Conservation (phyloP, 2,888 invertebrate species). For the Ethmia dodecea region DNA sequence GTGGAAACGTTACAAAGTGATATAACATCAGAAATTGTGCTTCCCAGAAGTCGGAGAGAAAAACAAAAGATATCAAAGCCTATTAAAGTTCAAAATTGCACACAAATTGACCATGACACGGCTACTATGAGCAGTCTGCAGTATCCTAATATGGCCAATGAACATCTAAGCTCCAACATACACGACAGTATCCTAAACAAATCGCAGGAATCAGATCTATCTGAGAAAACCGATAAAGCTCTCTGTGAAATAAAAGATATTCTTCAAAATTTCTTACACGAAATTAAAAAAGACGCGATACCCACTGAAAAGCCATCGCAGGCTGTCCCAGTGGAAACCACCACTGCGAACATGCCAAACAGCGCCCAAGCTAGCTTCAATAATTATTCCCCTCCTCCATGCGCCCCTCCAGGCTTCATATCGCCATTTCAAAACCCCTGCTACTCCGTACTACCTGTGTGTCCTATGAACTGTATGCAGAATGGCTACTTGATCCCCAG, state of each 20-base stretch:
- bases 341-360: conserved; percentile 24
- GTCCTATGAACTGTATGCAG: conserved; percentile 52
- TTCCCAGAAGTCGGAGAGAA: conserved; percentile 8
- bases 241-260: conserved; percentile 65
- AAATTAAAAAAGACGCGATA: conserved; percentile 30
- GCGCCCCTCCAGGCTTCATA: conserved; percentile 20
- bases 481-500: conserved; percentile 44
- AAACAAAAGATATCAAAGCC: conserved; percentile 14
- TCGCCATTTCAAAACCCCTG: conserved; percentile 45
- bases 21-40: conserved; percentile 16
- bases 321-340: neutral
- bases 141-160: conserved; percentile 24
- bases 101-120: conserved; percentile 25
- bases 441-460: conserved; percentile 55
- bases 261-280: conserved; percentile 54
- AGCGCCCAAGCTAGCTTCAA: conserved; percentile 32
- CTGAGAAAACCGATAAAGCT: conserved; percentile 57
- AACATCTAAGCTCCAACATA: conserved; percentile 23
- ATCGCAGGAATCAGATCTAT: conserved; percentile 36
- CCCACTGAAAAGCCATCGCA: neutral
- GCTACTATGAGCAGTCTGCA: conserved; percentile 32
- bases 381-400: conserved; percentile 26
- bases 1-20: conserved; percentile 24
- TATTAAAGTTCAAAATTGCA: conserved; percentile 18
- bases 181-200: conserved; percentile 39